Base-by-base conservation (phyloP, 2,888 invertebrate genomes). In the Ametastegia equiseti region DNA sequence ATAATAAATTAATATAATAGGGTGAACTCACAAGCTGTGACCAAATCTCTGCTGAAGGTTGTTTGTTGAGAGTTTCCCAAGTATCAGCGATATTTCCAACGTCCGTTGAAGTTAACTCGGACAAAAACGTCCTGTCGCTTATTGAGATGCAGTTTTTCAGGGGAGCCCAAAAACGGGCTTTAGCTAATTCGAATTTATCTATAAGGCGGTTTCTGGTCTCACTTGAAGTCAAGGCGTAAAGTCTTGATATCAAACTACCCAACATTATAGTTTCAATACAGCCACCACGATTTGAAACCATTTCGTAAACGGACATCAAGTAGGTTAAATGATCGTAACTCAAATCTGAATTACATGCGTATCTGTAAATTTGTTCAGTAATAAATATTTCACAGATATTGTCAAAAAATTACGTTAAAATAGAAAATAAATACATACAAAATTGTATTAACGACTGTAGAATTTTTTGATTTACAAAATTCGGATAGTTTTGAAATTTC, bases 261-360 rank as follows among this genome's bases (percentile, higher is more conserved):
- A 91, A 47, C 15, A 90, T 84, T 13, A 87, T 81, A 1, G 86
- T 80, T 80, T 89, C 88, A 1, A 90, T 50, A 79, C 84, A 85
- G 23, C 85, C 85, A 45, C 82, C 81, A 79, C 89, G 86, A 13
- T 86, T 81, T 42, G 47, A 42, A 2, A 91, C 80, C 1, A 65
- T 63, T 7, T 86, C 83, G 30, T 90, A 88, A 9, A 89, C 81
- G 77, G 84, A 84, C 42, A 89, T 83, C 13, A 91, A 84, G 80
- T 88, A 88, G 67, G 86, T 87, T 7, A 91, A 82, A 23, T 89
- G 89, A 57, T 83, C 83, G 63, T 84, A 86, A 79, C 89, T 88
- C 33, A 90, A 80, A 39, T 90, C 85, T 2, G 88, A 81, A 9
- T 90, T 85, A 30, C 39, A 57, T 60, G 60, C 78, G 60, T 57